Conservation (phyloP, 2,113 vertebrate genomes). For the Eleginops maclovinus region DNA sequence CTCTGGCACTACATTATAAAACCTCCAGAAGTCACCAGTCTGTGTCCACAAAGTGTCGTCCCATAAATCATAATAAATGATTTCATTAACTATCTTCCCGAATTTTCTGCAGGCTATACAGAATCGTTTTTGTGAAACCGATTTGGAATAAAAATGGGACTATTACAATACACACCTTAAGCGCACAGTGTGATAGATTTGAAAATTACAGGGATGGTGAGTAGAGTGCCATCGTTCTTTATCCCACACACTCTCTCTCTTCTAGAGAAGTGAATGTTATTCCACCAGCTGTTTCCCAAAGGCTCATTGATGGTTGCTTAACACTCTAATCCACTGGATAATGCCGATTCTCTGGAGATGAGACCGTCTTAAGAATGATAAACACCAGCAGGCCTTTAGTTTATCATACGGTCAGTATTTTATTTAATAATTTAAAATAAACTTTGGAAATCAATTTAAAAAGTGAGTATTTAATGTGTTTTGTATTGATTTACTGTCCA, state of each 20-base stretch:
- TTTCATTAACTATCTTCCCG: conserved; percentile 16
- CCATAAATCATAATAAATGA: conserved; percentile 29
- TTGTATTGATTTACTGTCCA: neutral
- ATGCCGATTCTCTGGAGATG: conserved; percentile 37
- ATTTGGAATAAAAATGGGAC: neutral
- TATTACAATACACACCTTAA: neutral
- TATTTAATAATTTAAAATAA: neutral
- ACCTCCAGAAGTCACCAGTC: conserved; percentile 11
- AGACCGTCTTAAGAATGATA: conserved; percentile 13
- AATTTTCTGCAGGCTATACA: neutral
- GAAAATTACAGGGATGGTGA: conserved; percentile 5
- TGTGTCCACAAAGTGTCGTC: conserved; percentile 28
- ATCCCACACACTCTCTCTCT: neutral
- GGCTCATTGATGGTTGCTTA: conserved; percentile 39
- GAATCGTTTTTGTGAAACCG: neutral
- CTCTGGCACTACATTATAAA: conserved; percentile 5
- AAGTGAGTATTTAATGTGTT: neutral
- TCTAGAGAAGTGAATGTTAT: conserved; percentile 20
- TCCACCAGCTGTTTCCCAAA: conserved; percentile 29
- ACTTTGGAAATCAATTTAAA: neutral
- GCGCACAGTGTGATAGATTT: conserved; percentile 1
- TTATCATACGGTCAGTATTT: neutral
- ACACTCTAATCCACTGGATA: conserved; percentile 49
- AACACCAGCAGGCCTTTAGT: conserved; percentile 25
- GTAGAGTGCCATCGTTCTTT: conserved; percentile 18